Base-by-base conservation (phyloP, 2,797 vertebrate genomes). In the Schizothorax lantsangensis region DNA sequence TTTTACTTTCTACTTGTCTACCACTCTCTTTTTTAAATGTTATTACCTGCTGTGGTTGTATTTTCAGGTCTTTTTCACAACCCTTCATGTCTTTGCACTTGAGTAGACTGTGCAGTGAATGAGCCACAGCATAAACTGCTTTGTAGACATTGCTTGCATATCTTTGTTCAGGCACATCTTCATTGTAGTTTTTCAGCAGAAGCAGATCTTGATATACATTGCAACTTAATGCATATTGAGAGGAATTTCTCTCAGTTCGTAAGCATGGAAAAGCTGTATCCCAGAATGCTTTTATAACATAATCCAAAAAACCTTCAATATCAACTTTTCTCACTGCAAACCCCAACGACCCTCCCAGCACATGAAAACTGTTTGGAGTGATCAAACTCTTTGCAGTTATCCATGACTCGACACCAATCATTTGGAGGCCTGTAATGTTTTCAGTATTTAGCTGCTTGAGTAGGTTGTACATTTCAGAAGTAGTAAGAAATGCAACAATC, bases 201-300 rank as follows among this genome's bases (percentile, higher is more conserved):
- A 64, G n/a, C 5, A 64, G 59, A 5, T 64, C 59, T 0, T 14
- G 11, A 30, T 64, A 64, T 64, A 14, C 2, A 2, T 12, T 64
- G n/a, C 59, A 64, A 5, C 93, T 90, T 92, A 15, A 6, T 30
- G 11, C 5, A 14, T 30, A 15, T 64, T 64, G 59, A 6, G 59
- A 64, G 0, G 2, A 64, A 6, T 30, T 30, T 5, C 4, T 1
- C 1, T 64, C 59, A 64, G 11, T 64, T 0, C 95, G 84, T 95
- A 95, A 84, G 72, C 95, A 95, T 38, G 85, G 85, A 43, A 93
- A 91, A 8, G 77, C 88, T 17, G 68, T 93, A 23, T 93, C 85
- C 95, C 95, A 95, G 89, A 95, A 96, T 10, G 84, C 86, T 83
- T 88, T 91, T 12, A 88, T 84, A 68, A 95, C 90, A 89, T 93